phyloP scores from a whole-genome alignment of 2,113 vertebrate genomes.

The Syngnathus typhle region DNA sequence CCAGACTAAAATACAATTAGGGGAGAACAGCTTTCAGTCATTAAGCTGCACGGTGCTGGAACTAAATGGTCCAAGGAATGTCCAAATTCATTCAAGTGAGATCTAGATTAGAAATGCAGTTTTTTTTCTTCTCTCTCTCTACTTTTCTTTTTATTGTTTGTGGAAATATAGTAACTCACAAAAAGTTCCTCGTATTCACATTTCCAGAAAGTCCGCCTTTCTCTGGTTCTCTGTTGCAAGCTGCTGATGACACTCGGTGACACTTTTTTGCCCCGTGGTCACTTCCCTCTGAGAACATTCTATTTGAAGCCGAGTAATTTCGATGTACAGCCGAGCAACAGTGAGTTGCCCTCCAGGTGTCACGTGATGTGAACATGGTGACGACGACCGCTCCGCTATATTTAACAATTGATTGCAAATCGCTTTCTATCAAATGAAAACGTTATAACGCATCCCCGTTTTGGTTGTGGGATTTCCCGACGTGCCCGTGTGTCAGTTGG shows the following conservation, averaged over 20 bases:
- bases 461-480: neutral
- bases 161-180: neutral
- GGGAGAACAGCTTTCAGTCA: conserved; percentile 2
- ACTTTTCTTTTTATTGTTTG: neutral
- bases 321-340: neutral
- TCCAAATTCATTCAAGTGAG: neutral
- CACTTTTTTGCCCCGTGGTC: neutral
- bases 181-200: neutral
- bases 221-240: neutral
- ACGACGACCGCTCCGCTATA: too few species aligned
- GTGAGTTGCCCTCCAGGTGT: neutral
- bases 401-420: too few species aligned
- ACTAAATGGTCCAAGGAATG: neutral
- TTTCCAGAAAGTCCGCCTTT: neutral
- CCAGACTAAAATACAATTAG: neutral
- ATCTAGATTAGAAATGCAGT: neutral
- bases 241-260: neutral
- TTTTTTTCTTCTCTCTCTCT: neutral
- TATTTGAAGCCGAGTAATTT: neutral
- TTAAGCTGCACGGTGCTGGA: conserved; percentile 2
- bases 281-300: neutral
- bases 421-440: too few species aligned
- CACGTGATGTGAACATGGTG: neutral
- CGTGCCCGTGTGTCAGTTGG: neutral
- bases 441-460: neutral